phyloP scores from a whole-genome alignment of 2,113 vertebrate species.

The Bos indicus region DNA sequence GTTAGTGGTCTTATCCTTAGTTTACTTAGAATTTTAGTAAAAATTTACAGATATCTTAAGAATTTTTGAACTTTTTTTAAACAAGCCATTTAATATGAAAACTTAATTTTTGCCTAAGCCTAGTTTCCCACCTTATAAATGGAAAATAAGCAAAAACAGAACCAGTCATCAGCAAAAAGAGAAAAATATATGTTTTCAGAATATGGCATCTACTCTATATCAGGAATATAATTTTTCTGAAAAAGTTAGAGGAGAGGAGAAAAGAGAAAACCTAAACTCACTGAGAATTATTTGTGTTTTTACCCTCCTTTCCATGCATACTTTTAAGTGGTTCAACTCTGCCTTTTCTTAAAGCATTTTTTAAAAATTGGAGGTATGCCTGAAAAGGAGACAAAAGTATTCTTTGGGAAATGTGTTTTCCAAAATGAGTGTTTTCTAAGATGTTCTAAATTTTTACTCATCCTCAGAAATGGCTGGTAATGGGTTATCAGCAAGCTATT shows the following conservation, averaged over 20 bases:
- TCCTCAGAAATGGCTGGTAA: background rate
- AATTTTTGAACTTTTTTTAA: background rate
- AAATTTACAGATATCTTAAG: background rate
- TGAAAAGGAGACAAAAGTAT: background rate
- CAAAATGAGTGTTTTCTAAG: background rate
- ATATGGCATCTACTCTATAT: background rate
- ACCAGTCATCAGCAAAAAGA: background rate
- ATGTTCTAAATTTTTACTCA: background rate
- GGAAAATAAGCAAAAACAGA: background rate
- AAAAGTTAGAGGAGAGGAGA: background rate
- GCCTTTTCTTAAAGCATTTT: background rate
- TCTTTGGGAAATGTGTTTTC: background rate
- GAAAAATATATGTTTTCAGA: background rate
- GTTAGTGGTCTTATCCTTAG: background rate
- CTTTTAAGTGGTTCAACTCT: background rate
- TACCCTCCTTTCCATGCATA: background rate
- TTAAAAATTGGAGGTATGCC: background rate
- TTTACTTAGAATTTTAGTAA: slow-evolving; percentile 1
- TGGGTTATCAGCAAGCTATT: background rate
- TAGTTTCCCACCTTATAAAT: background rate
- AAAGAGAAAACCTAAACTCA: background rate
- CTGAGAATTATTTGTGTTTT: background rate
- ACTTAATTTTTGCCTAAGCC: background rate
- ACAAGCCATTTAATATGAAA: background rate
- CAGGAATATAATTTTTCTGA: background rate